Evolutionary conservation across 2,797 vertebrate species (phyloP).

Genomic region (Morelia viridis): DNA sequence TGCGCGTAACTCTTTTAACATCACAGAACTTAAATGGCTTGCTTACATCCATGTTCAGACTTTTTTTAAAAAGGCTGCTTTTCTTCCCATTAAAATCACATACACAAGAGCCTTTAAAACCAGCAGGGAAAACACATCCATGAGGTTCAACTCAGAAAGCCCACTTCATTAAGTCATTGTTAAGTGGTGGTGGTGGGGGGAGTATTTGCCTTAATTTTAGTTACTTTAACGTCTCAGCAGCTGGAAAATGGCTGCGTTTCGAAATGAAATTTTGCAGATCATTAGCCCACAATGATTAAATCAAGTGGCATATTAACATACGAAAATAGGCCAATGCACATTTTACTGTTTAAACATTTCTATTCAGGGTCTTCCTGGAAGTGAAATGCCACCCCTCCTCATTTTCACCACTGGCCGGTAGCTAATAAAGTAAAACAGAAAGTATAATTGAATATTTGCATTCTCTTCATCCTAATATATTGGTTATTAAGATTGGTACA

Average conservation of each 20-base stretch:
- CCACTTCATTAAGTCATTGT: conserved; percentile 33
- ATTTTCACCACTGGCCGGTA: conserved; percentile 45
- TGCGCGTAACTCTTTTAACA: conserved; percentile 37
- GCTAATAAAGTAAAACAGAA: conserved; percentile 60
- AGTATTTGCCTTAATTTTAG: conserved; percentile 55
- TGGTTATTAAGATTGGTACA: not conserved
- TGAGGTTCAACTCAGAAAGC: conserved; percentile 9
- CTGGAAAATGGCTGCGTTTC: conserved; percentile 59
- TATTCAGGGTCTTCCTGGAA: conserved; percentile 47
- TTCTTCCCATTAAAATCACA: conserved; percentile 45
- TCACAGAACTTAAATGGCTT: conserved; percentile 39
- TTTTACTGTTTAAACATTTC: conserved; percentile 66
- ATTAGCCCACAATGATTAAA: conserved; percentile 73
- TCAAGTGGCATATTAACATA: conserved; percentile 63
- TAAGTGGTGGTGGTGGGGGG: conserved; percentile 8
- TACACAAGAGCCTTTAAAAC: conserved; percentile 37
- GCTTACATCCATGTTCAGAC: conserved; percentile 3
- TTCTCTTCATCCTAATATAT: not conserved
- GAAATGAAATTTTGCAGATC: conserved; percentile 72
- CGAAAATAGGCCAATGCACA: conserved; percentile 61
- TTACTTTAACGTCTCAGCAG: conserved; percentile 54
- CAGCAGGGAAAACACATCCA: conserved; percentile 21
- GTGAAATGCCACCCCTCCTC: conserved; percentile 24
- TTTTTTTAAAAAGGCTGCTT: conserved; percentile 31
- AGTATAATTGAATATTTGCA: conserved; percentile 12